These are phyloP conservation scores for Tragelaphus strepsiceros DNA, from an alignment of 2,113 vertebrate species.

Conservation along the genomic window DNA sequence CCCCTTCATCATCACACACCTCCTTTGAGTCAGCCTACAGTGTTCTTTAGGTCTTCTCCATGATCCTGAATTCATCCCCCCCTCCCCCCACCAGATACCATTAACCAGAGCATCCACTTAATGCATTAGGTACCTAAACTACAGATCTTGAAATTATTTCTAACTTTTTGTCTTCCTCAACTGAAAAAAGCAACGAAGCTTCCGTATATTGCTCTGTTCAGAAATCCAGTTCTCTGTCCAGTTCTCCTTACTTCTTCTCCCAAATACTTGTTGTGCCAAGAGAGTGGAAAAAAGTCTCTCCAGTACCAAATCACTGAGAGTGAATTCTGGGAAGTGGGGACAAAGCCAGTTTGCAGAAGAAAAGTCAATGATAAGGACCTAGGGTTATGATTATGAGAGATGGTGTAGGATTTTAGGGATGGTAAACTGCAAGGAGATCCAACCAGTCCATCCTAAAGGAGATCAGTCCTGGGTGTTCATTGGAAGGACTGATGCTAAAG, in stretches of 20 bases:
- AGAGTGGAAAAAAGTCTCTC: not conserved
- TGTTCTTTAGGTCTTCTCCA: not conserved
- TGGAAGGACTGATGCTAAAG: too few relatives aligned
- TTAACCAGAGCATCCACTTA: not conserved
- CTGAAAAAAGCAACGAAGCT: not conserved
- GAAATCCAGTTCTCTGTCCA: not conserved
- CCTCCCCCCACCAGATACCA: not conserved
- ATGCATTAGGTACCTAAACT: not conserved
- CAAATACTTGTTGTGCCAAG: not conserved
- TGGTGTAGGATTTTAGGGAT: not conserved
- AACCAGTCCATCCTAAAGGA: too few relatives aligned
- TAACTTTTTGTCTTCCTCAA: not conserved
- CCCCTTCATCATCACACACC: not conserved
- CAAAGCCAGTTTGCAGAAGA: not conserved
- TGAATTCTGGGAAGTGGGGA: accelerated
- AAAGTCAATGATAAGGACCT: not conserved
- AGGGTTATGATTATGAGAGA: not conserved
- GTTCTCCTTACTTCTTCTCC: not conserved
- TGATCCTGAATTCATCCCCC: not conserved
- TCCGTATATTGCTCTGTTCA: not conserved
- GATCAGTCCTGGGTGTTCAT: too few relatives aligned
- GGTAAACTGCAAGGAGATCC: not conserved
- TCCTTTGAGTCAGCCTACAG: not conserved
- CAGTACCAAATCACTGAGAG: not conserved
- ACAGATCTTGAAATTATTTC: not conserved